Percentiles rank a stretch among this genome's conserved stretches.
Conservation (phyloP, 2,797 vertebrate genomes). For the Petrocephalus sullivani region DNA sequence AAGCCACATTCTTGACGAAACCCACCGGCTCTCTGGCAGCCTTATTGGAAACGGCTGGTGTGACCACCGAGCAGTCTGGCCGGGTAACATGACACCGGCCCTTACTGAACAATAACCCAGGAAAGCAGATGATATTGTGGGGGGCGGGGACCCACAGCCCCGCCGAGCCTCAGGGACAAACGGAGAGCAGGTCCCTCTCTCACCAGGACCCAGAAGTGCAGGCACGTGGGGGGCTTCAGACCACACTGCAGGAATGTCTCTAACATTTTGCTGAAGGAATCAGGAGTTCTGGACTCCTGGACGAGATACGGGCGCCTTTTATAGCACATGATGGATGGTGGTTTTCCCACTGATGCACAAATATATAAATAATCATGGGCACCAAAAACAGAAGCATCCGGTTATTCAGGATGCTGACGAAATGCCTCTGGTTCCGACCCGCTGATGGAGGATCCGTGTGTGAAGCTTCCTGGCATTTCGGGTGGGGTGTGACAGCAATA, state of each 20-base stretch:
- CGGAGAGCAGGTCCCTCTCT: not conserved
- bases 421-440: not conserved
- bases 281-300: not conserved
- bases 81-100: slow-evolving; percentile 10
- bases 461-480: not conserved
- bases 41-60: slow-evolving; percentile 14
- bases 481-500: not conserved
- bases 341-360: not conserved
- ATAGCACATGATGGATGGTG: not conserved
- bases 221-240: not conserved
- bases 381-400: not conserved
- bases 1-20: not conserved
- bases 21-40: not conserved
- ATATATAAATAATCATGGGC: not conserved
- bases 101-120: slow-evolving; percentile 1
- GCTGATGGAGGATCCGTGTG: not conserved
- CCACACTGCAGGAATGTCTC: not conserved
- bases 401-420: not conserved
- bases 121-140: slow-evolving; percentile 5
- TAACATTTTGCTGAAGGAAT: not conserved
- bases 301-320: not conserved
- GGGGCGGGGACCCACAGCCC: not conserved
- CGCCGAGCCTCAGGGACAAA: not conserved
- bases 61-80: not conserved
- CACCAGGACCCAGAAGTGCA: not conserved